Evolutionary conservation across 2,888 invertebrate genomes (phyloP), one percentile per base, ranked within the genome.

Genomic region (Dascillus cervinus): DNA sequence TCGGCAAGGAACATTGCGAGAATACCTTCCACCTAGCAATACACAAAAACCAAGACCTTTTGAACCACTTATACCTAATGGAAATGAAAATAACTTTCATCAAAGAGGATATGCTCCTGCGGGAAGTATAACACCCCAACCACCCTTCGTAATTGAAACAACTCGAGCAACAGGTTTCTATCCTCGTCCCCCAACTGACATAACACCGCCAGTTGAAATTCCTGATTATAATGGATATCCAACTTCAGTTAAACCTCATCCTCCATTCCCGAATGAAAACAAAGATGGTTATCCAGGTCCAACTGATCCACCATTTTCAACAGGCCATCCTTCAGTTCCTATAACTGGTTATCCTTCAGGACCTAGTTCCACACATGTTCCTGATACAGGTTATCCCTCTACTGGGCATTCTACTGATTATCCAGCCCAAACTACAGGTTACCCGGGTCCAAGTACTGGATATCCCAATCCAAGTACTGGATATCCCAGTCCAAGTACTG

Each of bases 31-130:
- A 5, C 77, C 77, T 39, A 34, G 32, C 73, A 68, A 69, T 37
- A 71, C 79, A 1, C 78, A 81, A 50, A 76, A 71, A 53, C 82
- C 82, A n/a, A 66, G 81, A 44, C 81, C 81, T 1, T 82, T 82
- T 56, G 74, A 78, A 55, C 69, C 76, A 3, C 58, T 62, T 1
- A 45, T 60, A 8, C 55, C 58, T 1, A 22, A 17, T n/a, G 14
- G 15, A 2, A 38, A 29, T 2, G 49, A 50, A 21, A 42, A 41
- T 13, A 49, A 44, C 26, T 37, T 42, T 21, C 41, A 47, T 10
- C 32, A 22, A 21, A 28, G 29, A 13, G 53, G 53, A 9, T 54
- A 54, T 36, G 50, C 54, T 5, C 54, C 60, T 22, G 44, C 59
- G 9, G 64, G 62, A 13, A 45, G 37, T 43, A 55, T 47, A 44